Evolutionary conservation across 2,113 vertebrate species (phyloP).

Genomic region (Entomyzon cyanotis): DNA sequence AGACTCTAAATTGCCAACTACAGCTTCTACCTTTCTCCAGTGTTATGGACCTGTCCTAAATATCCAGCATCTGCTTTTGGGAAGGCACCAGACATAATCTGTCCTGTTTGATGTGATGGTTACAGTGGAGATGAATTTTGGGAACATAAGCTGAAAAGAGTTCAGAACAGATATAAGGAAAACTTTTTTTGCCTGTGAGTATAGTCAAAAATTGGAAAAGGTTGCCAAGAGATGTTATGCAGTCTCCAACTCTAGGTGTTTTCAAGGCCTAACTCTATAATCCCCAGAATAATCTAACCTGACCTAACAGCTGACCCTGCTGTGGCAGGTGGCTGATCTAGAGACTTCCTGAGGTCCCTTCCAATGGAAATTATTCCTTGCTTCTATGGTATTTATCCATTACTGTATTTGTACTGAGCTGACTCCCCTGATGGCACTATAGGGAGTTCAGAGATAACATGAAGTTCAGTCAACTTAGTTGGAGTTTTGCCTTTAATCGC

Average conservation of each 20-base stretch:
- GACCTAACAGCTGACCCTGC: neutral
- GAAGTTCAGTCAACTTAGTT: neutral
- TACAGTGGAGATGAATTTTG: neutral
- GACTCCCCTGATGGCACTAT: neutral
- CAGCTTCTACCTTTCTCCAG: neutral
- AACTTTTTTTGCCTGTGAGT: neutral
- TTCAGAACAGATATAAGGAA: neutral
- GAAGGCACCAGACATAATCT: neutral
- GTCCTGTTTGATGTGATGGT: neutral
- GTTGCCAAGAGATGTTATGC: neutral
- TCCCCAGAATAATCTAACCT: neutral
- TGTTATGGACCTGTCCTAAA: neutral
- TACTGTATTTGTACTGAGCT: neutral
- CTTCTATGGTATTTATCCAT: neutral
- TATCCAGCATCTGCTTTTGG: neutral
- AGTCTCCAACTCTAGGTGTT: neutral
- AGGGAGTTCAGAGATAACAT: neutral
- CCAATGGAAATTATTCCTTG: neutral
- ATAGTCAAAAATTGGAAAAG: neutral
- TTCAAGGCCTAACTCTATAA: neutral
- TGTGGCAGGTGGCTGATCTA: neutral
- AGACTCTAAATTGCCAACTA: neutral
- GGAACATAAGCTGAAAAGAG: neutral
- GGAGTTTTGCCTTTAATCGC: neutral
- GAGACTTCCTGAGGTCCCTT: neutral